Conservation (phyloP, 92 coral and sea anemone genomes). For the Muricea muricata region DNA sequence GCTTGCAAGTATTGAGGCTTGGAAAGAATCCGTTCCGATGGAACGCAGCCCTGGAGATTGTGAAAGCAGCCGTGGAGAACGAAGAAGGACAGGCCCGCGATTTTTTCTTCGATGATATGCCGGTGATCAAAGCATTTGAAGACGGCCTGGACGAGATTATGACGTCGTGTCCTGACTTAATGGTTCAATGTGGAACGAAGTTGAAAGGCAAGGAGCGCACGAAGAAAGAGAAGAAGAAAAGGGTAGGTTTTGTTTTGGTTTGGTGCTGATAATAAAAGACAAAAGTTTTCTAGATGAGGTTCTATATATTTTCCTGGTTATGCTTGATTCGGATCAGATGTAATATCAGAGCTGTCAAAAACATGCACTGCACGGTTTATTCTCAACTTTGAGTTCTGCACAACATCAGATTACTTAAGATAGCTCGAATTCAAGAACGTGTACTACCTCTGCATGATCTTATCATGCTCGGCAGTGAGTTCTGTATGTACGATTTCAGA, state of each 20-base stretch:
- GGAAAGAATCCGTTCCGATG: constrained; percentile 84
- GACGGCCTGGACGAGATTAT: constrained; percentile 76
- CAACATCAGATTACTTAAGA: not conserved
- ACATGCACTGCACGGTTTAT: too few relatives aligned
- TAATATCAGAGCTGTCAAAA: too few relatives aligned
- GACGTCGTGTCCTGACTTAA: constrained; percentile 71
- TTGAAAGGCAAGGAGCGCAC: constrained; percentile 88
- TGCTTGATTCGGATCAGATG: too few relatives aligned
- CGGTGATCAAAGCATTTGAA: constrained; percentile 84
- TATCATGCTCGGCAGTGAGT: not conserved
- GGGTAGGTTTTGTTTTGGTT: constrained; percentile 66
- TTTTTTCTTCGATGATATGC: constrained; percentile 82
- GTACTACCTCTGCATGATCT: not conserved
- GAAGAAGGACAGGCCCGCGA: constrained; percentile 82
- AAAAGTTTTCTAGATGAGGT: not conserved
- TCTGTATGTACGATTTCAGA: not conserved
- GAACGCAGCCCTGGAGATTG: constrained; percentile 74
- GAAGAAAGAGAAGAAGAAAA: constrained; percentile 79
- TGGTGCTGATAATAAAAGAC: not conserved
- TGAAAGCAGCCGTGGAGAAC: constrained; percentile 71
- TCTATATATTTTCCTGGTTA: too few relatives aligned
- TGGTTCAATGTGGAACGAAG: constrained; percentile 88
- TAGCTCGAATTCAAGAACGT: not conserved
- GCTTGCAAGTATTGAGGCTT: constrained; percentile 74
- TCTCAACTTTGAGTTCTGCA: not conserved